Evolutionary conservation across 2,888 invertebrate species (phyloP).

Genomic region (Cryptophagus acutangulus): DNA sequence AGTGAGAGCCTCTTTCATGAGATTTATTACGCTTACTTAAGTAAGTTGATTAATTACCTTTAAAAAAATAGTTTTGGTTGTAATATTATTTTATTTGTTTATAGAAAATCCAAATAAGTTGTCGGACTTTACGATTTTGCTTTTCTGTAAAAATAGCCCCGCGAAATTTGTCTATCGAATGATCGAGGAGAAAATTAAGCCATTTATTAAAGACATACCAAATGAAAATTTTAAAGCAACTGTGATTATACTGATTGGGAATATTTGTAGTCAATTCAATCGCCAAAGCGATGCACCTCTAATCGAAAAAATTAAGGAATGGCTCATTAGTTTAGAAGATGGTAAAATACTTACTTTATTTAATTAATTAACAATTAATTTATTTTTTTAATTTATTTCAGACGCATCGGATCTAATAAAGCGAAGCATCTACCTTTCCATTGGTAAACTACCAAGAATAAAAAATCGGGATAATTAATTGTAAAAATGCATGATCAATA

Average conservation of each 20-base stretch:
- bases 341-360: too few species aligned
- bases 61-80: constrained; percentile 2
- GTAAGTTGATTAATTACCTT: constrained; percentile 32
- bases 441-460: too few species aligned
- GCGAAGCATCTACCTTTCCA: too few species aligned
- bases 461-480: too few species aligned
- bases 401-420: too few species aligned
- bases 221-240: constrained; percentile 36
- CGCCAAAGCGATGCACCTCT: constrained; percentile 19
- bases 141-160: constrained; percentile 46
- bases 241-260: constrained; percentile 32
- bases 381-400: too few species aligned
- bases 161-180: constrained; percentile 44
- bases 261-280: constrained; percentile 29
- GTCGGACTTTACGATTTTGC: constrained; percentile 35
- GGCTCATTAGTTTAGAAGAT: constrained; percentile 26
- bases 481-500: not conserved
- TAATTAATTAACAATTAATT: too few species aligned
- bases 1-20: constrained; percentile 37
- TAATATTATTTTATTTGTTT: constrained; percentile 15
- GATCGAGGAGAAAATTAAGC: constrained; percentile 37
- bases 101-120: constrained; percentile 32
- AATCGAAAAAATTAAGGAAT: constrained; percentile 24
- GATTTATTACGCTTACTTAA: constrained; percentile 39
- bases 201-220: constrained; percentile 29